A percentile compares a stretch with the other conserved stretches of the same genome.
phyloP scores from a whole-genome alignment of 2,113 vertebrate genomes.

The Nymphicus hollandicus region DNA sequence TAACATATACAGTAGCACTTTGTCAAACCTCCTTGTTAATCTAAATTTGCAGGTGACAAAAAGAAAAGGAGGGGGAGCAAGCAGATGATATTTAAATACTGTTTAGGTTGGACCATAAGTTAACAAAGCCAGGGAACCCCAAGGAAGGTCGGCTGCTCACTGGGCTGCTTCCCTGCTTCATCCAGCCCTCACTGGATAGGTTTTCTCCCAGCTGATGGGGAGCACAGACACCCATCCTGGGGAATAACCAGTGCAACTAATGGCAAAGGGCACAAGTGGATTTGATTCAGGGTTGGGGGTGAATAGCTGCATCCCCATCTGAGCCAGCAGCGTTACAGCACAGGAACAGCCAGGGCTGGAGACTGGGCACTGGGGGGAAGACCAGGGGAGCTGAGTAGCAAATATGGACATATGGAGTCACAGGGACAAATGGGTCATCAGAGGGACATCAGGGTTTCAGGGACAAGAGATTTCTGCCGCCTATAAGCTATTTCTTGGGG shows the following conservation, averaged over 20 bases:
- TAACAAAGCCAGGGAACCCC: neutral
- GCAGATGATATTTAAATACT: neutral
- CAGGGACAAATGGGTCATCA: neutral
- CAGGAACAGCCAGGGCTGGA: neutral
- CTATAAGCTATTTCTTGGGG: neutral
- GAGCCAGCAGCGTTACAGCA: fast-evolving
- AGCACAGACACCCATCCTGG: fast-evolving
- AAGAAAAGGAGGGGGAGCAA: neutral
- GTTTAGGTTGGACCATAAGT: neutral
- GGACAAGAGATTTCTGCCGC: neutral
- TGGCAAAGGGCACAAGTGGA: neutral
- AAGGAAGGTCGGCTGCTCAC: fast-evolving
- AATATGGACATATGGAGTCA: neutral
- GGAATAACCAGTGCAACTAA: fast-evolving
- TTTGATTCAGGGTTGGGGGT: neutral
- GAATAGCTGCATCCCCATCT: fast-evolving
- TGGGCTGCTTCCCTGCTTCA: fast-evolving
- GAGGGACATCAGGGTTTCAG: neutral
- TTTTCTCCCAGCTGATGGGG: neutral
- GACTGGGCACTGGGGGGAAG: neutral
- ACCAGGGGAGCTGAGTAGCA: neutral
- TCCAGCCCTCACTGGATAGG: neutral
- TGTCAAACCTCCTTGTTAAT: conserved; percentile 56
- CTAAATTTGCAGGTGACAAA: conserved; percentile 54
- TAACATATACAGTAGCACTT: conserved; percentile 56